Evolutionary conservation across 2,113 vertebrate genomes (phyloP), one percentile per base, ranked within the genome.

Genomic region (Suncus etruscus): DNA sequence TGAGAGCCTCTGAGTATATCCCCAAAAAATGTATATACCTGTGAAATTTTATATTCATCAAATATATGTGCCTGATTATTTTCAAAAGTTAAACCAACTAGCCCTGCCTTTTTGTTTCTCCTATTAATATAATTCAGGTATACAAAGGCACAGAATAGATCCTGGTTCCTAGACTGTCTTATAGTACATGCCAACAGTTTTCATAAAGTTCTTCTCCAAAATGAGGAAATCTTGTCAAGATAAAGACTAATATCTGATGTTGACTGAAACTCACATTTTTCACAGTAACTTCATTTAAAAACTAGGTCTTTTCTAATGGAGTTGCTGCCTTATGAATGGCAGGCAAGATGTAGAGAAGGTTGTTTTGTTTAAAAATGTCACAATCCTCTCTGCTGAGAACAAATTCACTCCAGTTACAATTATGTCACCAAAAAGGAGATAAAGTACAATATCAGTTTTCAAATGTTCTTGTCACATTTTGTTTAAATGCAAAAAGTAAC

Each of bases 361-460:
- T 70, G 27, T 73, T 92, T 96, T 95, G 76, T 92, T 91, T 88
- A 86, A 69, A 95, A 97, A 90, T 87, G 73, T 82, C 90, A 89
- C 61, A 84, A 29, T 89, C 32, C 45, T 89, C 78, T 91, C 65
- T 48, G 15, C 12, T 84, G 45, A 66, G 48, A 94, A 94, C 65
- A 75, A 91, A 93, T 87, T 84, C 93, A 89, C 66, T 93, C 78
- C 74, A 91, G 81, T 92, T 89, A 92, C 61, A 88, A 69, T 74
- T 82, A 77, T n/a, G 76, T 83, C 58, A 83, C 68, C 82, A 90
- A 87, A 87, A 83, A 87, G 86, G 16, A 91, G 90, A 85, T 90
- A 90, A 82, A 88, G 66, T 27, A 3, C 29, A 90, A 72, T 73
- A 83, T 88, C 85, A 65, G 83, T 85, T 95, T 84, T 82, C 12